Evolutionary conservation across 2,113 vertebrate genomes (phyloP).

Genomic region (Corythoichthys haematopterus): DNA sequence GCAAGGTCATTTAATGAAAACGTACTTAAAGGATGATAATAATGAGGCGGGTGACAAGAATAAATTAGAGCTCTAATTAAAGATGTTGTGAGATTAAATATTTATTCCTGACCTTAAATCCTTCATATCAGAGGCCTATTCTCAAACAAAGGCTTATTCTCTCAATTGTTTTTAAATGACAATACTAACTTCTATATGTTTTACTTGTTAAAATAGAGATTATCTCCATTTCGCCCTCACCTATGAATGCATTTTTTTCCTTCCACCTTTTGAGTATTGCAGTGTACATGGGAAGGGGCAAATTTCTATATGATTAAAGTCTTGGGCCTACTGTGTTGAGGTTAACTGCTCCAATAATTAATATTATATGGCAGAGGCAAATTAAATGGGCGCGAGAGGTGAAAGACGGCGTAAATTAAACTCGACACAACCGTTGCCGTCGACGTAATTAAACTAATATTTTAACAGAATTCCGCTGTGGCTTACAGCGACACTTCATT

Average conservation of each 20-base stretch:
- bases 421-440: not conserved
- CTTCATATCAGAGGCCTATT: conserved; percentile 8
- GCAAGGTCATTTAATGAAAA: conserved; percentile 2
- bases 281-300: not conserved
- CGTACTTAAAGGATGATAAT: not conserved
- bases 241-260: conserved; percentile 2
- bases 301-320: conserved; percentile 10
- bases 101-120: conserved; percentile 4
- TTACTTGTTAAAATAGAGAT: conserved; percentile 37
- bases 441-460: conserved; percentile 3
- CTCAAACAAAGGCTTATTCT: not conserved
- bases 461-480: not conserved
- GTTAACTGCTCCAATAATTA: conserved; percentile 24
- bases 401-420: conserved; percentile 13
- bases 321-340: not conserved
- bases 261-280: conserved; percentile 1
- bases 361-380: conserved; percentile 3
- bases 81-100: conserved; percentile 24
- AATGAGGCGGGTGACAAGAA: conserved; percentile 10
- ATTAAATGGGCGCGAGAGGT: conserved; percentile 13
- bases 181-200: conserved; percentile 1
- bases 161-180: not conserved
- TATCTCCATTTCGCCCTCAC: conserved; percentile 14
- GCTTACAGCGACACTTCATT: conserved; percentile 6
- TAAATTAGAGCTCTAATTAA: conserved; percentile 22